A percentile compares a stretch with the other conserved stretches of the same genome.
Evolutionary conservation across 2,888 invertebrate species (phyloP).

Genomic region (Phyto melanocephala): DNA sequence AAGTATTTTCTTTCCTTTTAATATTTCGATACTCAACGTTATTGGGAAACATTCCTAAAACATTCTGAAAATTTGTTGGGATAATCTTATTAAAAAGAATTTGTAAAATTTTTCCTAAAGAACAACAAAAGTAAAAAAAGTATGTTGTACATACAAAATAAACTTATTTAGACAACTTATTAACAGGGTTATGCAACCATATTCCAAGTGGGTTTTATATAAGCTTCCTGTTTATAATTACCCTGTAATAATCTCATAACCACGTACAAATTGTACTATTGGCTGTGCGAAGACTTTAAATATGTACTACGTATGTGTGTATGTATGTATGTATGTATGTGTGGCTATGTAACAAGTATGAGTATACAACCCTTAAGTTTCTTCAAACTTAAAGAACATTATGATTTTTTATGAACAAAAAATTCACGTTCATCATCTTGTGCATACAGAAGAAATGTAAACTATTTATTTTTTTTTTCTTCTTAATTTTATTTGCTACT

Average conservation of each 20-base stretch:
- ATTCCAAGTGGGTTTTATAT: background rate
- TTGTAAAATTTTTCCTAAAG: constrained; percentile 50
- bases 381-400: constrained; percentile 8
- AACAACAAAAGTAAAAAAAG: constrained; percentile 36
- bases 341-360: background rate
- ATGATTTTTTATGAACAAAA: constrained; percentile 10
- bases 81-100: constrained; percentile 66
- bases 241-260: constrained; percentile 27
- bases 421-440: background rate
- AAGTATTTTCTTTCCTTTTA: constrained; percentile 1
- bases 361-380: constrained; percentile 53
- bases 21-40: constrained; percentile 19
- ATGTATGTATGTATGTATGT: background rate
- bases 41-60: constrained; percentile 67
- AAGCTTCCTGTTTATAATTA: constrained; percentile 34
- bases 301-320: background rate
- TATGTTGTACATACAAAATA: constrained; percentile 6
- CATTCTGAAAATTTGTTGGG: constrained; percentile 72
- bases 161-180: constrained; percentile 46
- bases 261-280: constrained; percentile 42
- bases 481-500: background rate
- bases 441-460: constrained; percentile 32
- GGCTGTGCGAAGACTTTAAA: constrained; percentile 20
- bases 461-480: constrained; percentile 67
- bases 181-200: constrained; percentile 52